Evolutionary conservation across 2,888 invertebrate genomes (phyloP).

Genomic region (Trisateles emortualis): DNA sequence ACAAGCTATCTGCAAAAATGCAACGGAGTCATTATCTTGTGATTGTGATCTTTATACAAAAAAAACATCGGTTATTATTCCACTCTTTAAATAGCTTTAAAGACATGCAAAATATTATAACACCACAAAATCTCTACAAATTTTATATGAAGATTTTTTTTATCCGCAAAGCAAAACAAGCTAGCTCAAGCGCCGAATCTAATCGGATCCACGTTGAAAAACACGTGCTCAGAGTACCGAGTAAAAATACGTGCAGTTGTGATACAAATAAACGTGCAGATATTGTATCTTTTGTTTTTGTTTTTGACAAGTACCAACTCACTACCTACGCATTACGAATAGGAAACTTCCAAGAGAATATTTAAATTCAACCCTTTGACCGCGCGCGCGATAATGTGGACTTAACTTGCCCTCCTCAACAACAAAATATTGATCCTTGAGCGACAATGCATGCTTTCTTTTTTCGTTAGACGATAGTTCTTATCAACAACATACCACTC

Average conservation of each 20-base stretch:
- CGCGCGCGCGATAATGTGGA: not conserved
- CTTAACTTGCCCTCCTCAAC: not conserved
- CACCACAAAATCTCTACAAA: not conserved
- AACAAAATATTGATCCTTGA: conserved; percentile 1
- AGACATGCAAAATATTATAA: not conserved
- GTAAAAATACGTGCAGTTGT: conserved; percentile 8
- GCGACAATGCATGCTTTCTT: conserved; percentile 5
- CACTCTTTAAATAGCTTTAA: not conserved
- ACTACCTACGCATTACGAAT: not conserved
- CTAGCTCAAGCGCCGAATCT: conserved; percentile 22
- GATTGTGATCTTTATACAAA: no score
- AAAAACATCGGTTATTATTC: not conserved
- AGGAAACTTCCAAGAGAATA: conserved; percentile 1
- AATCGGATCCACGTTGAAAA: conserved; percentile 35
- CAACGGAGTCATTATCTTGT: no score
- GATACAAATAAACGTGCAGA: conserved; percentile 22
- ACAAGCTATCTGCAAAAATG: no score
- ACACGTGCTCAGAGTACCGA: conserved; percentile 25
- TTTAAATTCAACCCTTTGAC: conserved; percentile 1
- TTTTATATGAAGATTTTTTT: conserved; percentile 10
- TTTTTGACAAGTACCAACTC: conserved; percentile 1
- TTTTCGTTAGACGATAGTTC: not conserved
- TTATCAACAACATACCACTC: conserved; percentile 28
- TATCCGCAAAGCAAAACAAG: conserved; percentile 15
- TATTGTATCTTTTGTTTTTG: conserved; percentile 9